phyloP scores from a whole-genome alignment of 2,797 vertebrate genomes.

The Eidolon dupreanum region DNA sequence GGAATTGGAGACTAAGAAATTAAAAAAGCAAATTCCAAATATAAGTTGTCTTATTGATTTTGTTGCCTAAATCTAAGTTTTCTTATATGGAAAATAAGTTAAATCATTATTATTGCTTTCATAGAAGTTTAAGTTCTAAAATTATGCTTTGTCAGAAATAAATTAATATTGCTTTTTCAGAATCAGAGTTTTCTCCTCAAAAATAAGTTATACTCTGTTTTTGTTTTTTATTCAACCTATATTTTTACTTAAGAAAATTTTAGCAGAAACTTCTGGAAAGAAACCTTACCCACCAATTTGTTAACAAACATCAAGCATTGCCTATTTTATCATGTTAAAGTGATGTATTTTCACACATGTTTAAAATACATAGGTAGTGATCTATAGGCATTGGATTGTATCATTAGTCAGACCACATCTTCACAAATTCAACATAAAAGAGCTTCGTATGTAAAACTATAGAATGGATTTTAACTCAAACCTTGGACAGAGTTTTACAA shows the following conservation, averaged over 20 bases:
- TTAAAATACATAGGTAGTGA: background rate
- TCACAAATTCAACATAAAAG: background rate
- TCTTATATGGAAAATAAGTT: background rate
- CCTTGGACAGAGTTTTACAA: background rate
- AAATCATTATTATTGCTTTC: background rate
- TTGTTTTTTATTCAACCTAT: background rate
- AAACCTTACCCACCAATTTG: background rate
- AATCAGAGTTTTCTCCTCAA: conserved; percentile 20
- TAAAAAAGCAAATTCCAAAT: background rate
- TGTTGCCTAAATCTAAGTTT: background rate
- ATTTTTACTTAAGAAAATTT: background rate
- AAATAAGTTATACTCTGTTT: background rate
- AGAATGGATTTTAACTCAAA: background rate
- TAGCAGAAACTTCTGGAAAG: background rate
- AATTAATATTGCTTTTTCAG: background rate
- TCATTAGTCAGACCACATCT: background rate
- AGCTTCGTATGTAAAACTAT: background rate
- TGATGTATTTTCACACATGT: background rate
- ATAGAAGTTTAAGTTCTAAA: background rate
- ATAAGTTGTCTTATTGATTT: background rate
- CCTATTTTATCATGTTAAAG: background rate
- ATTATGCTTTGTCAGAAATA: background rate
- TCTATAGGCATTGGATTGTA: background rate
- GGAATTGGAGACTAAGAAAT: background rate
- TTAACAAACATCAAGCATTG: conserved; percentile 12